phyloP scores from a whole-genome alignment of 2,888 invertebrate species.

The Cephonodes hylas region DNA sequence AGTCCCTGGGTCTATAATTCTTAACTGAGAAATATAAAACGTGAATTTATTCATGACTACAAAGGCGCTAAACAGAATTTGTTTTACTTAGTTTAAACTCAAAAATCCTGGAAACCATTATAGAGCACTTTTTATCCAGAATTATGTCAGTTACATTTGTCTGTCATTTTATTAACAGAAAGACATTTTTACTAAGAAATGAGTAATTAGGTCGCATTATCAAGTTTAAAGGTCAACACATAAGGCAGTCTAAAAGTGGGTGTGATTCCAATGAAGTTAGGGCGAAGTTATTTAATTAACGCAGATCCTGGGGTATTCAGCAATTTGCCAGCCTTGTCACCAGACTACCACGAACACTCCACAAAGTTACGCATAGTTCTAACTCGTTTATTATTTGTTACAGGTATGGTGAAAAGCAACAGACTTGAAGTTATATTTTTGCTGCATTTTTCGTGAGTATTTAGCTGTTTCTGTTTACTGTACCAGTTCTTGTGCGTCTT shows the following conservation, averaged over 20 bases:
- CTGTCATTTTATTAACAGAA: too few relatives aligned
- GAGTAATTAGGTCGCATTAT: too few relatives aligned
- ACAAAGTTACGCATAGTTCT: slow-evolving; percentile 4
- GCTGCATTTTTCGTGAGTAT: neutral
- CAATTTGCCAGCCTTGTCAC: slow-evolving; percentile 7
- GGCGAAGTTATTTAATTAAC: slow-evolving; percentile 12
- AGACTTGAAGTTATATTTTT: neutral
- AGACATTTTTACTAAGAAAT: too few relatives aligned
- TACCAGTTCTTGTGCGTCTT: too few relatives aligned
- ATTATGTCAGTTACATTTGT: too few relatives aligned
- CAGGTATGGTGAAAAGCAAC: slow-evolving; percentile 10
- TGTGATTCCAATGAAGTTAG: neutral
- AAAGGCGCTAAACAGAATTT: too few relatives aligned
- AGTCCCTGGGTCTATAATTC: too few relatives aligned
- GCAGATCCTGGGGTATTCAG: slow-evolving; percentile 1
- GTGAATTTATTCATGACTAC: too few relatives aligned
- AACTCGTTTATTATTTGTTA: slow-evolving; percentile 9
- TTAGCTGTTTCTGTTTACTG: neutral
- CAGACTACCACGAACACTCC: neutral
- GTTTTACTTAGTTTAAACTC: too few relatives aligned
- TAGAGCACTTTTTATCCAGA: too few relatives aligned
- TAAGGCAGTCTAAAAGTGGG: neutral
- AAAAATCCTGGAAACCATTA: too few relatives aligned
- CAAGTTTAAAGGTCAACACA: neutral
- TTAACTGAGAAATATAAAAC: too few relatives aligned